A percentile compares a stretch with the other conserved stretches of the same genome.
phyloP scores from a whole-genome alignment of 2,113 vertebrate genomes.

The Menidia beryllina region DNA sequence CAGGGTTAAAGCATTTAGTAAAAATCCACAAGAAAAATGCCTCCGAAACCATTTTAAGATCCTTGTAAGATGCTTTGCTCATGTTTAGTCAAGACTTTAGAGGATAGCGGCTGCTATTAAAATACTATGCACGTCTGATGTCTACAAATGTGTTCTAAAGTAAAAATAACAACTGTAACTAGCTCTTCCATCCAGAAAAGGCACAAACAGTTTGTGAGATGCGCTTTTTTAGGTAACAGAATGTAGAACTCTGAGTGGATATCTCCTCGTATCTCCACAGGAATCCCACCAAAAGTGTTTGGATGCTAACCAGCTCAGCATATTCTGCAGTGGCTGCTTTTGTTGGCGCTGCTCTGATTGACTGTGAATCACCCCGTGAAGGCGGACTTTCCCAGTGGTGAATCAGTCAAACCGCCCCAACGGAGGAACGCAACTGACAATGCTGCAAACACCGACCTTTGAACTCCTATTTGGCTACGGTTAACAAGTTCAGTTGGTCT shows the following conservation, averaged over 20 bases:
- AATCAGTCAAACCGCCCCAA: constrained; percentile 33
- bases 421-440: constrained; percentile 2
- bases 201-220: neutral
- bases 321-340: neutral
- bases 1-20: constrained; percentile 12
- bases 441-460: neutral
- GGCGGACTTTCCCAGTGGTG: constrained; percentile 42
- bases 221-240: neutral
- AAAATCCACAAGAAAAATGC: constrained; percentile 1
- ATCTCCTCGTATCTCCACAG: neutral
- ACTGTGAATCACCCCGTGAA: constrained; percentile 25
- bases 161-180: constrained; percentile 34
- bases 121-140: constrained; percentile 18
- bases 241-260: neutral
- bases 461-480: neutral
- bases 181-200: neutral
- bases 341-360: constrained; percentile 2
- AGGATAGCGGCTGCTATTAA: constrained; percentile 33
- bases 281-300: neutral
- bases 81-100: constrained; percentile 10
- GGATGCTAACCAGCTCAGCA: neutral
- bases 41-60: constrained; percentile 8
- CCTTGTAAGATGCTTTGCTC: constrained; percentile 11
- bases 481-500: neutral
- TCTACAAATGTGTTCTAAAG: constrained; percentile 30